Evolutionary conservation across 2,113 vertebrate genomes (phyloP).

Genomic region (Ornithorhynchus anatinus): DNA sequence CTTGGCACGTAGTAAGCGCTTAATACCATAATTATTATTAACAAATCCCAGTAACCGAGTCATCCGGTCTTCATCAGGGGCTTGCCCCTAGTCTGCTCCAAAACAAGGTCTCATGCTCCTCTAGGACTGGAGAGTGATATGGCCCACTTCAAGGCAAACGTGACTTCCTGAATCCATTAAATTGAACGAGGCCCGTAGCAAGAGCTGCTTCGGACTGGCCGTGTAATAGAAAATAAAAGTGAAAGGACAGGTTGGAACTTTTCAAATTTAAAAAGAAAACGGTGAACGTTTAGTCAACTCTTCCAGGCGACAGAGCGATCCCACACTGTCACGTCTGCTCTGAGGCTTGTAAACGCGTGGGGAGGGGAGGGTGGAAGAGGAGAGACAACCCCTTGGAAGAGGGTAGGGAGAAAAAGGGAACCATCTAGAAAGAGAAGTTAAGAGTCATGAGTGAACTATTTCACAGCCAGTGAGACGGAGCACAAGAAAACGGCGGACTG

Average conservation of each 20-base stretch:
- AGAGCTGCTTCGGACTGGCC: background rate
- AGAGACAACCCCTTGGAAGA: constrained; percentile 21
- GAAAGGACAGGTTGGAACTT: constrained; percentile 12
- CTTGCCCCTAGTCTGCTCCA: background rate
- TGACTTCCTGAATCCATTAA: constrained; percentile 4
- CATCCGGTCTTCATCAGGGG: too few relatives aligned
- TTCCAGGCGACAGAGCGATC: constrained; percentile 10
- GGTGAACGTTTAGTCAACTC: background rate
- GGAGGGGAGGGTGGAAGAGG: constrained; percentile 5
- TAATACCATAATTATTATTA: too few relatives aligned
- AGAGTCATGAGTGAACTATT: constrained; percentile 40
- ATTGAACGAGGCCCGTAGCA: background rate
- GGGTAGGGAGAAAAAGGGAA: constrained; percentile 38
- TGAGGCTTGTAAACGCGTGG: constrained; percentile 10
- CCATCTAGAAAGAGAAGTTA: constrained; percentile 52
- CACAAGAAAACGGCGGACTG: constrained; percentile 20
- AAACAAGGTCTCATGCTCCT: background rate
- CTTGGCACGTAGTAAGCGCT: too few relatives aligned
- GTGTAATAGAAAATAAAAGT: constrained; percentile 9
- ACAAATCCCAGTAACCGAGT: too few relatives aligned
- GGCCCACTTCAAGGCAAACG: background rate
- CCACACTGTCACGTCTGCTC: constrained; percentile 7
- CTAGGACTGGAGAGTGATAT: background rate
- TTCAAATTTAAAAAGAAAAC: constrained; percentile 27
- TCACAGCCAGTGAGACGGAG: constrained; percentile 53